A percentile compares a stretch with the other conserved stretches of the same genome.
These are phyloP conservation scores for Tuta absoluta DNA, from an alignment of 2,888 invertebrate species.

Conservation along the genomic window DNA sequence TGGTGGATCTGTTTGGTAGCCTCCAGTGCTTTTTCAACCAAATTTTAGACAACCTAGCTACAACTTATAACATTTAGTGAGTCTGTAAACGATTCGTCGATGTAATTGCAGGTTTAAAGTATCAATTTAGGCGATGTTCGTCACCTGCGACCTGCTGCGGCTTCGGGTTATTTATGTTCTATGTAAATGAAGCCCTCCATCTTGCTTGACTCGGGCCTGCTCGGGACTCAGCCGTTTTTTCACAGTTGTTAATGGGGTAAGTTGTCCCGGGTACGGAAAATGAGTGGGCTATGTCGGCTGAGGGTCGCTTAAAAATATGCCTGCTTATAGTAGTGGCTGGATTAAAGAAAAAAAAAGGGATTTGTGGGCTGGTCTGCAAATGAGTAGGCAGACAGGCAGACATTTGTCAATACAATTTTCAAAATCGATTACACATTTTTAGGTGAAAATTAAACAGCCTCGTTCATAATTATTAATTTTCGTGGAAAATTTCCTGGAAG, in stretches of 20 bases:
- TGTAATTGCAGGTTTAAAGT: constrained; percentile 11
- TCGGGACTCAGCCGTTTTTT: constrained; percentile 21
- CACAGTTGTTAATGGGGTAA: constrained; percentile 23
- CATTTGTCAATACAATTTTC: too few species aligned
- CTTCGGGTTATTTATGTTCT: constrained; percentile 36
- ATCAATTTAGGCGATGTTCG: constrained; percentile 9
- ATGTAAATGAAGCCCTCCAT: constrained; percentile 46
- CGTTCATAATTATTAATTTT: neutral
- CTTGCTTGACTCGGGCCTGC: constrained; percentile 29
- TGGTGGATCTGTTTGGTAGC: too few species aligned
- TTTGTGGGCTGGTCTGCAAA: too few species aligned
- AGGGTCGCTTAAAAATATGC: constrained; percentile 26
- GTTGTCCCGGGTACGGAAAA: constrained; percentile 33
- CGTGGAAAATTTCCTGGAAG: neutral
- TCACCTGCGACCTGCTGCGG: constrained; percentile 16
- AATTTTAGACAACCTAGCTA: neutral
- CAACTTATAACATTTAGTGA: neutral
- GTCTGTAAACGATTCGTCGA: neutral
- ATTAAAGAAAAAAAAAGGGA: too few species aligned
- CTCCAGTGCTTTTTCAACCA: too few species aligned
- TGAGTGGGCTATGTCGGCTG: constrained; percentile 21
- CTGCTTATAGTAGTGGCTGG: constrained; percentile 22
- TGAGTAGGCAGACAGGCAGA: too few species aligned
- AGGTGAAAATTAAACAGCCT: too few species aligned
- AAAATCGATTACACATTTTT: too few species aligned